phyloP scores from a whole-genome alignment of 2,113 vertebrate species.

The Phalacrocorax pelagicus region DNA sequence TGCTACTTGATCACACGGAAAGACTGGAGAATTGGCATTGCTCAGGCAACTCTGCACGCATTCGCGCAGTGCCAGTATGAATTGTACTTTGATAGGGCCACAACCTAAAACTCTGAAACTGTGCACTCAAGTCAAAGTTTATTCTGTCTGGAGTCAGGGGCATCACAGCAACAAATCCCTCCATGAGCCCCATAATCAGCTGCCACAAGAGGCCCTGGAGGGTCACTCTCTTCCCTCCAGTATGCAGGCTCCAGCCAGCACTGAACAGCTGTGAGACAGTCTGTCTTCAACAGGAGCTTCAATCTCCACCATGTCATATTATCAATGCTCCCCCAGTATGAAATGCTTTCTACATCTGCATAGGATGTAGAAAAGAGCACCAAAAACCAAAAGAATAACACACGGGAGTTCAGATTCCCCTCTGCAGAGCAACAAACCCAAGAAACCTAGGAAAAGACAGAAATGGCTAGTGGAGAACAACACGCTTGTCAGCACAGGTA shows the following conservation, averaged over 20 bases:
- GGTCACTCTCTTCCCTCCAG: background rate
- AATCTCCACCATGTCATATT: background rate
- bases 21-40: background rate
- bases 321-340: accelerated
- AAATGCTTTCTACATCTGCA: background rate
- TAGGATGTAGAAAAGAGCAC: background rate
- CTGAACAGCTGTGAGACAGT: background rate
- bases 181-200: accelerated
- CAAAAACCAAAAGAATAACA: background rate
- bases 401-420: background rate
- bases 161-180: background rate
- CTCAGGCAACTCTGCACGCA: background rate
- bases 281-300: background rate
- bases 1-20: accelerated
- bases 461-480: background rate
- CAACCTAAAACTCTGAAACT: background rate
- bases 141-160: background rate
- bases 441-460: background rate
- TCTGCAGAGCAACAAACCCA: background rate
- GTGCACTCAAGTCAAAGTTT: background rate
- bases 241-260: background rate
- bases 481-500: background rate
- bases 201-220: background rate
- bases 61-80: accelerated
- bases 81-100: accelerated